Evolutionary conservation across 2,113 vertebrate genomes (phyloP).

Genomic region (Sander vitreus): DNA sequence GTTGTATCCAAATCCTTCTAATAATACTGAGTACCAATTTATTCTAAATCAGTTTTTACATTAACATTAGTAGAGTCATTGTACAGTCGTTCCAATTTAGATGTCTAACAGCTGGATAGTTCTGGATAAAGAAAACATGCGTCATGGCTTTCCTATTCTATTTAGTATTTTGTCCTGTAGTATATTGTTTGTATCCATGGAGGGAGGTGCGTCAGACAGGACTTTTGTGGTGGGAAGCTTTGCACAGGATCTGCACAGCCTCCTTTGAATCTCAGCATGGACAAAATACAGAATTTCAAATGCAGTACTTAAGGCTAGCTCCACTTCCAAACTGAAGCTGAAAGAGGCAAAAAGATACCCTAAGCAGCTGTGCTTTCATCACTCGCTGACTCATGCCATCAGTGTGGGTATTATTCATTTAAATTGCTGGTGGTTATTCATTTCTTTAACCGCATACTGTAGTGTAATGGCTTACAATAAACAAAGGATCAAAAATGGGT

Average conservation of each 20-base stretch:
- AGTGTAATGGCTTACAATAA: background rate
- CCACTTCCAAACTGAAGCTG: background rate
- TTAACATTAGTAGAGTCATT: background rate
- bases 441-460: background rate
- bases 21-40: background rate
- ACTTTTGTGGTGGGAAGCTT: background rate
- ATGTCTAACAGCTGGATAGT: background rate
- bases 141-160: background rate
- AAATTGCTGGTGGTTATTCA: slow-evolving; percentile 6
- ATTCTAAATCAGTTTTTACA: background rate
- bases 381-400: background rate
- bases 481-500: background rate
- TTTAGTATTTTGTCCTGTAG: background rate
- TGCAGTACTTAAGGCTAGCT: background rate
- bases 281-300: slow-evolving; percentile 4
- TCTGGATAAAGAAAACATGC: background rate
- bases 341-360: slow-evolving; percentile 13
- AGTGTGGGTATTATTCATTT: slow-evolving; percentile 6
- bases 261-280: background rate
- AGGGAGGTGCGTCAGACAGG: background rate
- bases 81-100: background rate
- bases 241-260: background rate
- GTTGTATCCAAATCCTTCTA: background rate
- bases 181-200: background rate
- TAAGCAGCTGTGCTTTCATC: slow-evolving; percentile 17